A percentile compares a stretch with the other conserved stretches of the same genome.
Evolutionary conservation across 2,888 invertebrate genomes (phyloP).

Genomic region (Drosophila neonasuta): DNA sequence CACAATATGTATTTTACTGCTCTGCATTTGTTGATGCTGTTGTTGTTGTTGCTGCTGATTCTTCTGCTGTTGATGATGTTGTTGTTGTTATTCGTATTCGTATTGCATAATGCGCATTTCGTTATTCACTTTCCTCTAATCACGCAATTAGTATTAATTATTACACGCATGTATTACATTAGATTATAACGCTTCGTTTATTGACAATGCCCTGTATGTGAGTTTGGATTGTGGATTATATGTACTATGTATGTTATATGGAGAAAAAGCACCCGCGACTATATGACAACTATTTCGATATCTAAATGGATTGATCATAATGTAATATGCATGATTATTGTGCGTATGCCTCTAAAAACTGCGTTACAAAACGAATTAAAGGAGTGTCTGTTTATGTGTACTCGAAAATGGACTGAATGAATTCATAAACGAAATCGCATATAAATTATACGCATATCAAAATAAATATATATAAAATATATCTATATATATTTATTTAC

Average conservation of each 20-base stretch:
- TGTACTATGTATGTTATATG: conserved; percentile 11
- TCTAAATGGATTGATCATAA: conserved; percentile 24
- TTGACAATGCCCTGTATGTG: conserved; percentile 56
- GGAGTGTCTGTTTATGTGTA: conserved; percentile 1
- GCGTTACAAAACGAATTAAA: conserved; percentile 13
- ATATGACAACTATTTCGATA: conserved; percentile 36
- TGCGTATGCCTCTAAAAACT: conserved; percentile 41
- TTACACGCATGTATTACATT: conserved; percentile 38
- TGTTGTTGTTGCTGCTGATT: not conserved
- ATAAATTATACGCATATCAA: conserved; percentile 15
- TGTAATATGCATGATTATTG: conserved; percentile 41
- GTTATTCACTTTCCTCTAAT: conserved; percentile 25
- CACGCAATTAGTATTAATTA: conserved; percentile 35
- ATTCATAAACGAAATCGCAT: conserved; percentile 25
- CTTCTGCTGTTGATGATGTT: conserved; percentile 22
- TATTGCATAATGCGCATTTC: conserved; percentile 46
- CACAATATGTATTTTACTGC: conserved; percentile 70
- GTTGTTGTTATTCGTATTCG: conserved; percentile 24
- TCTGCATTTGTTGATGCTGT: conserved; percentile 44
- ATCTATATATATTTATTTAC: conserved; percentile 50
- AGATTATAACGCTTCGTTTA: conserved; percentile 49
- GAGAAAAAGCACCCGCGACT: conserved; percentile 54
- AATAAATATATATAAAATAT: conserved; percentile 25
- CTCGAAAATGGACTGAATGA: conserved; percentile 18
- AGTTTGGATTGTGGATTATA: conserved; percentile 4